Percentiles rank a stretch among this genome's conserved stretches.
Evolutionary conservation across 35 echinoderm and acorn worm species (phyloP).

Genomic region (Stichopus chloronotus): DNA sequence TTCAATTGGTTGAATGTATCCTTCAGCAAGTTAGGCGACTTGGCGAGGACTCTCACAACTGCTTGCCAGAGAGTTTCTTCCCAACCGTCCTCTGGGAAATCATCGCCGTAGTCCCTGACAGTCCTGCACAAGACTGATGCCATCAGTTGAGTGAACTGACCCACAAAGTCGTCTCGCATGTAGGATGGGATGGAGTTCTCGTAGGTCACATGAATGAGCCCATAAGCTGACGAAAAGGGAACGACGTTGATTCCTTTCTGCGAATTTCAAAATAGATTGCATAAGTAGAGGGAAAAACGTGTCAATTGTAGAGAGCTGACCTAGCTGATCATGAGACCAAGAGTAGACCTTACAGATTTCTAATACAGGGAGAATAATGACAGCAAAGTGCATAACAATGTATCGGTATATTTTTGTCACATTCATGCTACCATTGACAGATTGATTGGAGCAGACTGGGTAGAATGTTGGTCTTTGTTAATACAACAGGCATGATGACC

Average conservation of each 20-base stretch:
- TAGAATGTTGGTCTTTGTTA: no score
- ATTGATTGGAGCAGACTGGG: no score
- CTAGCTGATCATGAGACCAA: no score
- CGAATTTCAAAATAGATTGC: neutral
- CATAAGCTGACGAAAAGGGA: constrained; percentile 7
- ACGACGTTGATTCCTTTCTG: neutral
- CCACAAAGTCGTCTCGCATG: neutral
- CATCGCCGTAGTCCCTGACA: neutral
- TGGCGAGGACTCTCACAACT: constrained; percentile 13
- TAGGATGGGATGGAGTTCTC: neutral
- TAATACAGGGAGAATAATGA: no score
- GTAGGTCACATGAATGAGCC: neutral
- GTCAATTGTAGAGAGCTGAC: no score
- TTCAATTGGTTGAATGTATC: constrained; percentile 13
- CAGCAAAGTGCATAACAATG: no score
- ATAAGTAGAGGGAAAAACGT: no score
- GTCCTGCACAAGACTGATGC: constrained; percentile 46
- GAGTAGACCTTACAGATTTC: no score
- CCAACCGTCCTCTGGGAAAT: constrained; percentile 29
- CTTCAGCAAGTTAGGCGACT: neutral
- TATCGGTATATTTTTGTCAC: no score
- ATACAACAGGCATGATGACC: no score
- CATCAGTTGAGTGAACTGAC: constrained; percentile 17
- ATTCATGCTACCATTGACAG: no score
- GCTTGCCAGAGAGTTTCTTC: constrained; percentile 42